phyloP scores from a whole-genome alignment of 2,888 invertebrate genomes.

The Archips crataeganus region DNA sequence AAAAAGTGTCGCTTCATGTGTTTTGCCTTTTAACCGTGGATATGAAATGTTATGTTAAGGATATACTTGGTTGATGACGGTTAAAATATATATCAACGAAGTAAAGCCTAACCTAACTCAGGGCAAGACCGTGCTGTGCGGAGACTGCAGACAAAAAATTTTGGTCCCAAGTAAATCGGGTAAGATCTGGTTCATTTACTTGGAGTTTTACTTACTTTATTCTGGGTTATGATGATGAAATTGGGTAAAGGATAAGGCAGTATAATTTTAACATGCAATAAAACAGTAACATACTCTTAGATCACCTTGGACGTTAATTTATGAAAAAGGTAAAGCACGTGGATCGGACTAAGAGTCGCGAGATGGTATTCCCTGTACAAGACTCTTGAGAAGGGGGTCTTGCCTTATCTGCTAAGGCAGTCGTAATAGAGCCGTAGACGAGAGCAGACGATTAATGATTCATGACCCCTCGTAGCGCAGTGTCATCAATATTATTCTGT shows the following conservation, averaged over 20 bases:
- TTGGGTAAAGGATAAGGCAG: not conserved
- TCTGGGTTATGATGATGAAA: too few species aligned
- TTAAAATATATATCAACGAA: too few species aligned
- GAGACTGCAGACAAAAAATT: too few species aligned
- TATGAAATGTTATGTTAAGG: not conserved
- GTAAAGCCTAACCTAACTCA: too few species aligned
- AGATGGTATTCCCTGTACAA: constrained; percentile 61
- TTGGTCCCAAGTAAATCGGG: too few species aligned
- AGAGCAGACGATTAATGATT: constrained; percentile 85
- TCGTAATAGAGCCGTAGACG: constrained; percentile 85
- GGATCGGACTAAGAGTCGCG: constrained; percentile 51
- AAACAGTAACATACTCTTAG: not conserved
- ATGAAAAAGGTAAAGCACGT: constrained; percentile 58
- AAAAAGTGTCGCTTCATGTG: too few species aligned
- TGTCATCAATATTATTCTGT: constrained; percentile 87
- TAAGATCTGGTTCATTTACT: too few species aligned
- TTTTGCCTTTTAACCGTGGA: too few species aligned
- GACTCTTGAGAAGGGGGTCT: constrained; percentile 70
- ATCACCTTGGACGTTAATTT: constrained; percentile 18
- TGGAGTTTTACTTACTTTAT: too few species aligned
- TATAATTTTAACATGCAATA: constrained; percentile 2
- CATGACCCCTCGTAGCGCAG: constrained; percentile 85
- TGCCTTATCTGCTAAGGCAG: constrained; percentile 81
- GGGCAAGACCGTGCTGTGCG: too few species aligned
- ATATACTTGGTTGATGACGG: too few species aligned